Percentiles rank a stretch among this genome's conserved stretches.
Evolutionary conservation across 2,113 vertebrate genomes (phyloP).

Genomic region (Fulica atra): DNA sequence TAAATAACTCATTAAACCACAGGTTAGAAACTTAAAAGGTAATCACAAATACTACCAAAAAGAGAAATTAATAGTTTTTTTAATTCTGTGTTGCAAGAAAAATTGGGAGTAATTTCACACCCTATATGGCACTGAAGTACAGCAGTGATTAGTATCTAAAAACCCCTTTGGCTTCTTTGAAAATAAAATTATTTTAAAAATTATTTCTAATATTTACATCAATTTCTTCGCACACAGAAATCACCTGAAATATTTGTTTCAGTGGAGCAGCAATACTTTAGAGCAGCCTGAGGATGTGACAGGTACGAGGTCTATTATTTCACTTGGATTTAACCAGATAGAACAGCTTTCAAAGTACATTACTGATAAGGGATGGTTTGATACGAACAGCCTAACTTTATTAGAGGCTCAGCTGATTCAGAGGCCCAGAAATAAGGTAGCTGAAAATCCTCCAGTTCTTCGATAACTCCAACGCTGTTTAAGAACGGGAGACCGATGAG

Average conservation of each 20-base stretch:
- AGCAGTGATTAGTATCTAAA: neutral
- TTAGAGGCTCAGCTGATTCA: slow-evolving; percentile 46
- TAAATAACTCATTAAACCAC: neutral
- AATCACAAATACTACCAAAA: neutral
- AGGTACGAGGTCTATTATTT: slow-evolving; percentile 51
- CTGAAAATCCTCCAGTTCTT: slow-evolving; percentile 16
- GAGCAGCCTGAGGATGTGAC: slow-evolving; percentile 45
- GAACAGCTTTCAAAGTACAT: slow-evolving; percentile 62
- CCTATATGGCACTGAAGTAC: neutral
- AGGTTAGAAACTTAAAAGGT: neutral
- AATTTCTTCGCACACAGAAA: neutral
- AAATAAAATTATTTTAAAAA: neutral
- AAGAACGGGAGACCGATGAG: neutral
- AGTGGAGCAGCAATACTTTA: neutral
- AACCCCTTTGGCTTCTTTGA: neutral
- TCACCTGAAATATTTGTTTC: slow-evolving; percentile 22
- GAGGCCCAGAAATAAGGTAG: slow-evolving; percentile 39
- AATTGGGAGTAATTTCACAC: neutral
- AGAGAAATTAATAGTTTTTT: neutral
- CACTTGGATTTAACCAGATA: slow-evolving; percentile 52
- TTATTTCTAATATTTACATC: neutral
- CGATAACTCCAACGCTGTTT: neutral
- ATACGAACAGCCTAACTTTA: slow-evolving; percentile 46
- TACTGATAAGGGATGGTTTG: slow-evolving; percentile 55
- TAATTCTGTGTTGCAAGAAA: neutral